Evolutionary conservation across 1,140 invertebrate genomes (phyloP), one percentile per base, ranked within the genome.

Genomic region (Amphibalanus amphitrite): DNA sequence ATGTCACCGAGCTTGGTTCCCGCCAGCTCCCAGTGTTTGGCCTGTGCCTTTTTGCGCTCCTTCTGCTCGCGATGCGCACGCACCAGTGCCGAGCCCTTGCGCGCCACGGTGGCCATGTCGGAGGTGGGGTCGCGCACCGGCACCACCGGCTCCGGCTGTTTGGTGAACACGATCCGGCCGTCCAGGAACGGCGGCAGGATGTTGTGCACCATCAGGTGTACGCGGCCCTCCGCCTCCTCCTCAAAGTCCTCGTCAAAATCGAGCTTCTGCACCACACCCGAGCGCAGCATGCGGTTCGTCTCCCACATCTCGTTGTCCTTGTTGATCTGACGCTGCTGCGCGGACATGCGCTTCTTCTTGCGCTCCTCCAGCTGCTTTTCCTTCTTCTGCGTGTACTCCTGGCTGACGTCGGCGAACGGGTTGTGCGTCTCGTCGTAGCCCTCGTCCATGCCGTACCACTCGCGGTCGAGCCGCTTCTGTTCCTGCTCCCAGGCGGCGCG

Each of bases 291-390:
- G 74, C 97, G 86, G 83, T 99, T 99, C 20, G 94, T 87, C 80
- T 99, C 97, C 97, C 97, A 99, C 59, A 97, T 82, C 79, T 98
- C 95, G 80, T 97, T 98, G 81, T 99, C 96, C 79, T 94, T 95
- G 80, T 97, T 79, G 88, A 85, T 96, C 82, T 98, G 95, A 69
- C 93, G 84, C 76, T 97, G 90, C 78, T 95, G 92, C 0, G 94
- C 95, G 8, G 93, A 95, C 79, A 97, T 88, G 68, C 93, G 86
- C 78, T 95, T 93, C 73, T 92, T 92, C 71, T 93, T 89, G 75
- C 88, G 87, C 76, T 93, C 90, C 79, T 95, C 92, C 33, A 96
- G 79, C 75, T 96, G 91, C 78, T 92, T 89, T 80, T 97, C 94
- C 77, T 95, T 95, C 75, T 91, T 91, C 59, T 87, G 86, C 0